These are phyloP conservation scores for Onchidella celtica DNA, from an alignment of 2,888 invertebrate genomes.

Conservation along the genomic window DNA sequence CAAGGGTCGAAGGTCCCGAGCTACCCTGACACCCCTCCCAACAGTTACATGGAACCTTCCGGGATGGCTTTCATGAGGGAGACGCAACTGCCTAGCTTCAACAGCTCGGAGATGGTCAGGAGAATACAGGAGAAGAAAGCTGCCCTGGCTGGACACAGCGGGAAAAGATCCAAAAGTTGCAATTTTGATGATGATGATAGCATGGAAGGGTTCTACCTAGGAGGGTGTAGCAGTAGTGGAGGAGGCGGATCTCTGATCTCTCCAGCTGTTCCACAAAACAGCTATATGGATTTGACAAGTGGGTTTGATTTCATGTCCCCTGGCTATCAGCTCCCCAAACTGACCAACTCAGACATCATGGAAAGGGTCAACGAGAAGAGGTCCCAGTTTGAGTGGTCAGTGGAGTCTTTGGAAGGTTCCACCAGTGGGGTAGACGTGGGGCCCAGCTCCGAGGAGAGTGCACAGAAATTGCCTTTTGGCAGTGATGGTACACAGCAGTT, in stretches of 20 bases:
- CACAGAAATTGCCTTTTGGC: neutral
- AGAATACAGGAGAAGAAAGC: slow-evolving; percentile 80
- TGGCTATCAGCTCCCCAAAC: slow-evolving; percentile 68
- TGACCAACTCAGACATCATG: slow-evolving; percentile 79
- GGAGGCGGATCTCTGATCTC: slow-evolving; percentile 40
- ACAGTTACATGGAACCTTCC: slow-evolving; percentile 61
- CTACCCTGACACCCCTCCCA: slow-evolving; percentile 78
- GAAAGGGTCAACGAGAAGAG: slow-evolving; percentile 77
- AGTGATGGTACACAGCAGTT: slow-evolving; percentile 24
- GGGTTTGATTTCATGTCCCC: slow-evolving; percentile 33
- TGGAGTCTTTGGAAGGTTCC: slow-evolving; percentile 40
- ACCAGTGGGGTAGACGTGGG: slow-evolving; percentile 39
- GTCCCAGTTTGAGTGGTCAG: slow-evolving; percentile 62
- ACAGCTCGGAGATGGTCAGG: slow-evolving; percentile 80
- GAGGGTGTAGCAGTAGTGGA: slow-evolving; percentile 20
- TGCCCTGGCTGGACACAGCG: slow-evolving; percentile 60
- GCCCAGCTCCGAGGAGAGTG: slow-evolving; percentile 12
- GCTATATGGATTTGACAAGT: slow-evolving; percentile 36
- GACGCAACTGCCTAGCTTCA: slow-evolving; percentile 79
- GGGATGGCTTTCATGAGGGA: slow-evolving; percentile 28
- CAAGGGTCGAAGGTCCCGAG: slow-evolving; percentile 58
- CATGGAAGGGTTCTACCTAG: slow-evolving; percentile 25
- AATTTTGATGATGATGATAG: slow-evolving; percentile 9
- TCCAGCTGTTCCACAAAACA: slow-evolving; percentile 69
- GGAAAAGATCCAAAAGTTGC: neutral